Conservation (phyloP, 2,888 invertebrate genomes). For the Drosophila kambysellisi region DNA sequence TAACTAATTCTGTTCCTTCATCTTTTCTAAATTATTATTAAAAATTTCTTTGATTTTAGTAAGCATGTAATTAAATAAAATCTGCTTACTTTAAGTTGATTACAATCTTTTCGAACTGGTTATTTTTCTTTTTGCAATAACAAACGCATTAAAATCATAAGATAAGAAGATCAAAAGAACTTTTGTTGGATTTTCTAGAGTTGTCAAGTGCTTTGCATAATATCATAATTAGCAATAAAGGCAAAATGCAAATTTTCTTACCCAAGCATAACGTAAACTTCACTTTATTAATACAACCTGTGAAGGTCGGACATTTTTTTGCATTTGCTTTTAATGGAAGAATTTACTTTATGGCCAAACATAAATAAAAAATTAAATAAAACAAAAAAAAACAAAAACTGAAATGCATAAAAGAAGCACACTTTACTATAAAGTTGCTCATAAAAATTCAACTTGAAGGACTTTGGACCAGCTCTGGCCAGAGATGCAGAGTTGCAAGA, state of each 20-base stretch:
- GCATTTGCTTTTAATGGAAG: constrained; percentile 64
- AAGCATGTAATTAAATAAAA: neutral
- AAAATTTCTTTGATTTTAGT: neutral
- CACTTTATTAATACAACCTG: constrained; percentile 65
- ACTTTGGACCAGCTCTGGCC: constrained; percentile 17
- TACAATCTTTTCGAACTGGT: neutral
- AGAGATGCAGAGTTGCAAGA: neutral
- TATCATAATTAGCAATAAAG: constrained; percentile 55
- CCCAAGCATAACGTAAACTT: constrained; percentile 57
- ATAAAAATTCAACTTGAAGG: constrained; percentile 58
- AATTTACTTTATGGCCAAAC: constrained; percentile 67
- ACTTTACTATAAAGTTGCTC: constrained; percentile 51
- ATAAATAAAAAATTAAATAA: constrained; percentile 56
- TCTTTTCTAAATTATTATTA: neutral
- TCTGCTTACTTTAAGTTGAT: neutral
- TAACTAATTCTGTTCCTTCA: neutral
- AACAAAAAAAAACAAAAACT: constrained; percentile 11
- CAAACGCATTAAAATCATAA: neutral
- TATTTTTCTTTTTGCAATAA: neutral
- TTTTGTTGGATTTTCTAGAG: neutral
- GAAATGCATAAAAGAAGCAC: constrained; percentile 56
- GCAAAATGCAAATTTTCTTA: constrained; percentile 62
- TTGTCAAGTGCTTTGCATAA: constrained; percentile 41
- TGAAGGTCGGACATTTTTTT: constrained; percentile 34
- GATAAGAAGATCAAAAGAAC: neutral